phyloP scores from a whole-genome alignment of 1,140 invertebrate genomes.

The Zaprionus camerounensis region DNA sequence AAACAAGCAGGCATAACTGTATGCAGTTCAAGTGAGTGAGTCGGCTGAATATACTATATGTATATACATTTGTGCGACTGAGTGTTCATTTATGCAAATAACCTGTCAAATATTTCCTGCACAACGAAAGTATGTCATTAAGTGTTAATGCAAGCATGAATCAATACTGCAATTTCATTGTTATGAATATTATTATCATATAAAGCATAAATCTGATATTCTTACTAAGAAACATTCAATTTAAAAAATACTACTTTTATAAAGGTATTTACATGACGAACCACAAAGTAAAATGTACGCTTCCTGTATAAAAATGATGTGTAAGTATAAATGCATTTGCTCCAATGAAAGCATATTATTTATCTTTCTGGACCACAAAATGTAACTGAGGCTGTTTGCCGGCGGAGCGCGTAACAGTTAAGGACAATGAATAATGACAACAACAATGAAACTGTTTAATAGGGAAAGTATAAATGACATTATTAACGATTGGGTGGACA shows the following conservation, averaged over 20 bases:
- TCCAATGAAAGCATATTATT: conserved; percentile 38
- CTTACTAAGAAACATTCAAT: not conserved
- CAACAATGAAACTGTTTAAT: conserved; percentile 44
- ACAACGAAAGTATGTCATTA: not conserved
- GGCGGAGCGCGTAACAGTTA: conserved; percentile 28
- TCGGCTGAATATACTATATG: not conserved
- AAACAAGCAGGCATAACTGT: conserved; percentile 11
- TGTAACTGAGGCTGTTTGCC: conserved; percentile 33
- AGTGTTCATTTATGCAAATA: conserved; percentile 18
- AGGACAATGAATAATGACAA: conserved; percentile 67
- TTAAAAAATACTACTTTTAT: not conserved
- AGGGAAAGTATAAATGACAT: conserved; percentile 68
- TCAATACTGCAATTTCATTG: conserved; percentile 1
- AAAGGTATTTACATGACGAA: not conserved
- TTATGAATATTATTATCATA: conserved; percentile 1
- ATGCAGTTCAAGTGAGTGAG: conserved; percentile 7
- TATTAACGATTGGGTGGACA: conserved; percentile 60
- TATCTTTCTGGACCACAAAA: conserved; percentile 41
- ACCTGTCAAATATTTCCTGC: conserved; percentile 6
- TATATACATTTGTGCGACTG: not conserved
- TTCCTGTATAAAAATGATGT: not conserved
- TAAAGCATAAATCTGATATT: not conserved
- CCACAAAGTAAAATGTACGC: not conserved
- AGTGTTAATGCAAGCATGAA: not conserved
- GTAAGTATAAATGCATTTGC: not conserved